Evolutionary conservation across 30 jellyfish, hydroid and myxozoan species (phyloP).

Genomic region (Hydractinia echinata): DNA sequence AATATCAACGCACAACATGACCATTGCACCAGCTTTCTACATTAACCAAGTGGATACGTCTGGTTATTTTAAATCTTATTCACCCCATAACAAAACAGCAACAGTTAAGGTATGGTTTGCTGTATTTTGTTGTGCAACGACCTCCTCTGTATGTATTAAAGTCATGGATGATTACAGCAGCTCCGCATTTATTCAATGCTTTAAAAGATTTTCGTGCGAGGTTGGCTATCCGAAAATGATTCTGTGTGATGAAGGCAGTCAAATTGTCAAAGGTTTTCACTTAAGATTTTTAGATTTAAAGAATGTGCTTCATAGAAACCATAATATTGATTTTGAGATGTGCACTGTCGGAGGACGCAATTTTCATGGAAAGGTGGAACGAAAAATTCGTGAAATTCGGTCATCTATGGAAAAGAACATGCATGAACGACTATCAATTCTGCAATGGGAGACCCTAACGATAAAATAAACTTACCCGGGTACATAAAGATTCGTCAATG

Average conservation of each 20-base stretch:
- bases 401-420: not conserved
- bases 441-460: slow-evolving; percentile 15
- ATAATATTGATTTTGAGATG: not conserved
- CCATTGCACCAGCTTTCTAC: slow-evolving; percentile 1
- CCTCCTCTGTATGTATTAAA: too few species aligned
- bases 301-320: slow-evolving; percentile 5
- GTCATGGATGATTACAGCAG: too few species aligned
- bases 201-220: too few species aligned
- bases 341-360: slow-evolving; percentile 5
- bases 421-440: not conserved
- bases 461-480: too few species aligned
- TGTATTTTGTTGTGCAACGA: too few species aligned
- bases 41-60: not conserved
- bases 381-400: not conserved
- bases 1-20: not conserved
- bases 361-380: not conserved
- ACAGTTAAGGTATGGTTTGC: not conserved
- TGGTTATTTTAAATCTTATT: not conserved
- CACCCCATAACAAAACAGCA: not conserved
- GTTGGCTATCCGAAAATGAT: not conserved
- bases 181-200: too few species aligned
- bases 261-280: not conserved
- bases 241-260: not conserved
- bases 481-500: too few species aligned
- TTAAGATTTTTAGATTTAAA: not conserved